Base-by-base conservation (phyloP, 2,888 invertebrate genomes). In the Scelioninae gen. 1 region DNA sequence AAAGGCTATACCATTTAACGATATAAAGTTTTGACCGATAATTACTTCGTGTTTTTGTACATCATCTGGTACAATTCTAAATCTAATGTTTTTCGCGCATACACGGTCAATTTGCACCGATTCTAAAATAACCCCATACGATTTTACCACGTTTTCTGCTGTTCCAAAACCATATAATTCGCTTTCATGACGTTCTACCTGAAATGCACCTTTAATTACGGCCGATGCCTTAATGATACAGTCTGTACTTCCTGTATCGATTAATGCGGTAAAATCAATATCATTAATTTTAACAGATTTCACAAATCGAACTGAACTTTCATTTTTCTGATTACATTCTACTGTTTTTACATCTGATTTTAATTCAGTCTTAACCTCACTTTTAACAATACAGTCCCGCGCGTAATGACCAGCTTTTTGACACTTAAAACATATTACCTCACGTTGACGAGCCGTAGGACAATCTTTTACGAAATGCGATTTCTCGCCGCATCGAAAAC, bases 121-220 rank as follows among this genome's bases (percentile, higher is more conserved):
- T 16, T 65, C 78, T 11, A 40, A 23, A 8, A 84, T 69, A 0
- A 84, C 31, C 5, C 78, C 83, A 8, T 56, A 31, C 32, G 85
- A 83, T 4, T 72, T 74, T 0, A 81, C 79, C 1, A 71, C 29
- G 32, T 76, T 68, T 29, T 34, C n/a, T 9, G 9, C 16, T 15
- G 47, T 15, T 0, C 56, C 62, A 6, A 72, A 72, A 15, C 60
- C 60, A 29, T 43, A 38, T n/a, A 72, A 51, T 9, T 72, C 51
- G 43, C 72, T 51, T 40, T 49, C 29, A 0, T 15, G 11, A 11
- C 15, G 49, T 13, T 13, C 51, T 15, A 72, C 38, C n/a, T 40
- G 5, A 32, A 58, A 71, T 0, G 13, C 58, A 4, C 49, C 49
- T 15, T 60, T 13, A 10, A 49, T 49, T n/a, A 49, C 51, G 11